These are phyloP conservation scores for Andricus curvator DNA, from an alignment of 2,888 invertebrate species.

Conservation along the genomic window DNA sequence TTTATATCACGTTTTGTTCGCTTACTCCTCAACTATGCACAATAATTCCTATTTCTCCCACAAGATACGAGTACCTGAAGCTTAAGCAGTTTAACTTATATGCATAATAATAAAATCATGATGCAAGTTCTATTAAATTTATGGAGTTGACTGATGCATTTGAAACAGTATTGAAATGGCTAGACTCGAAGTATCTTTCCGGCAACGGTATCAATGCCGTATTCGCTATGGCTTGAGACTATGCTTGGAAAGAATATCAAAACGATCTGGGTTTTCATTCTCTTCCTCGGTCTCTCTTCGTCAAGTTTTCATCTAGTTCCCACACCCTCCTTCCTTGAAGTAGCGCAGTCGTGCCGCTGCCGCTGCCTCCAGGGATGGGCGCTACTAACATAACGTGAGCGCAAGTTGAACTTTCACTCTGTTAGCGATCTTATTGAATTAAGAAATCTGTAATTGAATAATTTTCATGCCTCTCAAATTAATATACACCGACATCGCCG, in stretches of 20 bases:
- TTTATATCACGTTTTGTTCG: no score
- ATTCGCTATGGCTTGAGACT: conserved; percentile 18
- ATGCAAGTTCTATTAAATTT: conserved; percentile 33
- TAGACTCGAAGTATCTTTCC: conserved; percentile 23
- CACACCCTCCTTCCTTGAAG: conserved; percentile 39
- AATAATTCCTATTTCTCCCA: conserved; percentile 25
- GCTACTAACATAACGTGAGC: conserved; percentile 36
- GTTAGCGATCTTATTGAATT: conserved; percentile 41
- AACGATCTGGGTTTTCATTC: conserved; percentile 28
- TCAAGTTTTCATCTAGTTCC: conserved; percentile 38
- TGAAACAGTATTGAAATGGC: conserved; percentile 30
- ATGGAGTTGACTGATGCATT: conserved; percentile 29
- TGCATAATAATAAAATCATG: conserved; percentile 16
- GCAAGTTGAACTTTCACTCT: conserved; percentile 40
- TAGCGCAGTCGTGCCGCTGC: conserved; percentile 38
- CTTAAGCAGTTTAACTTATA: neutral
- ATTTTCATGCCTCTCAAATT: conserved; percentile 40
- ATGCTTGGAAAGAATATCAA: conserved; percentile 25
- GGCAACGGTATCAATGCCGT: conserved; percentile 33
- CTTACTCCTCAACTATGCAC: neutral
- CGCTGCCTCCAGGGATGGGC: conserved; percentile 38
- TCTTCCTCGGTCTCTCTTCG: conserved; percentile 27
- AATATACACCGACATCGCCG: conserved; percentile 29
- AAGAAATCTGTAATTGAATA: conserved; percentile 40
- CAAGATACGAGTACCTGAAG: conserved; percentile 9